A percentile compares a stretch with the other conserved stretches of the same genome.
Conservation (phyloP, 2,797 vertebrate genomes). For the Neosilurus mollespiculum region DNA sequence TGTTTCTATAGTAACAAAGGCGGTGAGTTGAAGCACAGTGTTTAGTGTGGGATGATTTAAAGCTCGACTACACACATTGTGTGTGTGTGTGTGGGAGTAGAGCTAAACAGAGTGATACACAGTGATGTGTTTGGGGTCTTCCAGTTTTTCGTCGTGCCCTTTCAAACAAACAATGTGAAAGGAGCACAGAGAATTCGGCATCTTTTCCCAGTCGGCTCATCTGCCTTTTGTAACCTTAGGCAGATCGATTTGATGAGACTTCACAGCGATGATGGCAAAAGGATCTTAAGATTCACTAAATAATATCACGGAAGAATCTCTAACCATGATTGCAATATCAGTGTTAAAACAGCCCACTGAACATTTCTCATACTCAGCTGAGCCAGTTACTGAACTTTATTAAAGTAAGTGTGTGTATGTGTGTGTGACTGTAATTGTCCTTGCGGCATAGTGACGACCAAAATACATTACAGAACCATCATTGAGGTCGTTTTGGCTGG, state of each 20-base stretch:
- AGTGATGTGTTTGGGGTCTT: slow-evolving; percentile 54
- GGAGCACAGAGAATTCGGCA: neutral
- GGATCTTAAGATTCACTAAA: neutral
- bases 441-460: too few relatives aligned
- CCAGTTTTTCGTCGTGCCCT: slow-evolving; percentile 46
- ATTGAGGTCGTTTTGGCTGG: too few relatives aligned
- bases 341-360: neutral
- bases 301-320: neutral
- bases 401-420: slow-evolving; percentile 2
- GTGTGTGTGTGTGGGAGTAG: slow-evolving; percentile 33
- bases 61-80: slow-evolving; percentile 53
- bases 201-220: neutral
- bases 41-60: slow-evolving; percentile 63
- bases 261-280: neutral
- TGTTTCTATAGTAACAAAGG: slow-evolving; percentile 72
- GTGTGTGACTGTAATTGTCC: neutral
- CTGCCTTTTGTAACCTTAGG: neutral
- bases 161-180: slow-evolving; percentile 18
- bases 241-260: neutral
- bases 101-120: slow-evolving; percentile 40
- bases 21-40: slow-evolving; percentile 61
- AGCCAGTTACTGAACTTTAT: slow-evolving; percentile 20
- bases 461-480: too few relatives aligned
- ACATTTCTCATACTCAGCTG: neutral
- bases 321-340: slow-evolving; percentile 3